phyloP scores from a whole-genome alignment of 2,888 invertebrate species.

The Stomorhina lunata region DNA sequence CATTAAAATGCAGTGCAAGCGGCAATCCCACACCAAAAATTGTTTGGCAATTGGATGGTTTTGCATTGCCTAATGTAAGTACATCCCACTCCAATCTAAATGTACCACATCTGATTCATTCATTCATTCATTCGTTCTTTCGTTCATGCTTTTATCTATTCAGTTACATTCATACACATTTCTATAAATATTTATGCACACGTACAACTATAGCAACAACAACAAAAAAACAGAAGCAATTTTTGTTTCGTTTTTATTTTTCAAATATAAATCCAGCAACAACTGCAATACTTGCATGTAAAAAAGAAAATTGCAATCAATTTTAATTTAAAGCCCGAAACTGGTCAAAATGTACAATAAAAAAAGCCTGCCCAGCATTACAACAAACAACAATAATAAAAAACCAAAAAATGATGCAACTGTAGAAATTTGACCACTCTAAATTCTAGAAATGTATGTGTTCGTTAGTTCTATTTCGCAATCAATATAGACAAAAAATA shows the following conservation, averaged over 20 bases:
- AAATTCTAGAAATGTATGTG: conserved; percentile 3
- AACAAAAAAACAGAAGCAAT: neutral
- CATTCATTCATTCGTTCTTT: neutral
- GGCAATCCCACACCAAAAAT: conserved; percentile 90
- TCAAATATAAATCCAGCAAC: neutral
- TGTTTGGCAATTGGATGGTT: conserved; percentile 88
- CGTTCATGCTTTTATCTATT: neutral
- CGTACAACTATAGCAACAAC: neutral
- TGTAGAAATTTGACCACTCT: conserved; percentile 50
- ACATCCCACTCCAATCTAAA: conserved; percentile 4
- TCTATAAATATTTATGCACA: neutral
- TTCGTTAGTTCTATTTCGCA: neutral
- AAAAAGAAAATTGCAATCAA: conserved; percentile 48
- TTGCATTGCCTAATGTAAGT: conserved; percentile 83
- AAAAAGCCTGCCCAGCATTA: neutral
- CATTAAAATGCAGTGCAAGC: conserved; percentile 87
- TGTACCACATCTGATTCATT: neutral
- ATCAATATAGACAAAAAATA: conserved; percentile 29
- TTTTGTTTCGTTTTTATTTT: conserved; percentile 38
- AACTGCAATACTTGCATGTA: too few species aligned
- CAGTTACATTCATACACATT: neutral
- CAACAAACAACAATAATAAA: neutral
- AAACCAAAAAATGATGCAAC: conserved; percentile 31
- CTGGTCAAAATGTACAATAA: conserved; percentile 21
- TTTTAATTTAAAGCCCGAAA: conserved; percentile 57